These are phyloP conservation scores for Gymnorhina tibicen DNA, from an alignment of 2,113 vertebrate species.

Conservation along the genomic window DNA sequence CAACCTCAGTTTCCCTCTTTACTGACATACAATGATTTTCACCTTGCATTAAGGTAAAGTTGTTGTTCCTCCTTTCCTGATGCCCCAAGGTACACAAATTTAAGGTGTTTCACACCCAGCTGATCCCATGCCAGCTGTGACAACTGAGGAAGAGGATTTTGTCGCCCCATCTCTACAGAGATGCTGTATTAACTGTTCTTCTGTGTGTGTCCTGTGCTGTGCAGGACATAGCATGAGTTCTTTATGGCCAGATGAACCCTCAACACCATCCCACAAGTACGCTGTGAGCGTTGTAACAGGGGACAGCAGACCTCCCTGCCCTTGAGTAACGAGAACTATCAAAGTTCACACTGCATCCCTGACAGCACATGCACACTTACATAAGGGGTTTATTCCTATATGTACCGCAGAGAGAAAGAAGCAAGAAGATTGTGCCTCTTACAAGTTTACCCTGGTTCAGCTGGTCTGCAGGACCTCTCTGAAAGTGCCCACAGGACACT, in stretches of 20 bases:
- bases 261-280: background rate
- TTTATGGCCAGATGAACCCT: background rate
- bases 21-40: background rate
- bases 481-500: background rate
- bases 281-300: background rate
- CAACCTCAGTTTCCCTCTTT: background rate
- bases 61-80: background rate
- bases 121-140: background rate
- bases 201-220: background rate
- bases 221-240: background rate
- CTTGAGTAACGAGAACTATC: background rate
- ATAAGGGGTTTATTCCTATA: background rate
- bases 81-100: background rate
- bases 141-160: background rate
- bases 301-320: background rate
- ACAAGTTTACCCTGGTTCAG: background rate
- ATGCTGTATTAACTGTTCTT: background rate
- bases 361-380: fast-evolving
- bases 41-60: background rate
- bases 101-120: background rate
- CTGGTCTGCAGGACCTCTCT: background rate
- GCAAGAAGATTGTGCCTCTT: background rate
- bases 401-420: background rate
- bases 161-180: background rate
- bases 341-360: background rate